A percentile compares a stretch with the other conserved stretches of the same genome.
These are phyloP conservation scores for Xiphorhynchus erythropygius DNA, from an alignment of 2,797 vertebrate species.

Conservation along the genomic window DNA sequence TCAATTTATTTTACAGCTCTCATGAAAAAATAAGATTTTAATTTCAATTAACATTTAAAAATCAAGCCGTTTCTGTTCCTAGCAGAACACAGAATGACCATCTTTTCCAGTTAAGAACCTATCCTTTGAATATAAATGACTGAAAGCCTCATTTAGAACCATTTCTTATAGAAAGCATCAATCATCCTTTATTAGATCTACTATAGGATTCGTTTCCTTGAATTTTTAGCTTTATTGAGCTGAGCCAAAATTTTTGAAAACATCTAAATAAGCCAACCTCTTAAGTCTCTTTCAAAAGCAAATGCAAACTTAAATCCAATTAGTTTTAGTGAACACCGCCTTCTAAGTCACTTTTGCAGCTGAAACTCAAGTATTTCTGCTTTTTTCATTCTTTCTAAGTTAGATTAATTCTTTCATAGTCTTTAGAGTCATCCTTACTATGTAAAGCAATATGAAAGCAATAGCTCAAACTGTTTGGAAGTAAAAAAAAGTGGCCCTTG, in stretches of 20 bases:
- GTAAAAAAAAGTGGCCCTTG: not conserved
- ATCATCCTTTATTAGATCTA: not conserved
- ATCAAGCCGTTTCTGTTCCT: not conserved
- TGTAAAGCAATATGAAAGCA: not conserved
- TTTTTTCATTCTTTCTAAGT: not conserved
- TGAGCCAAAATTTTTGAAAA: not conserved
- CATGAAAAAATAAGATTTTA: slow-evolving; percentile 30
- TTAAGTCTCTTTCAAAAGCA: not conserved
- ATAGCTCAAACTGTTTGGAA: not conserved
- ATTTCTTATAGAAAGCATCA: not conserved
- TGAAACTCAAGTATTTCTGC: not conserved
- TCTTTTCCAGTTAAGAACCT: not conserved
- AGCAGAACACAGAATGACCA: not conserved
- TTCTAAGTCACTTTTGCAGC: not conserved
- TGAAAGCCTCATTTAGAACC: not conserved
- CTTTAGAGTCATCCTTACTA: not conserved
- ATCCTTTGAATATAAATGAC: not conserved
- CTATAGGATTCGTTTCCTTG: not conserved
- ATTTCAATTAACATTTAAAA: slow-evolving; percentile 24
- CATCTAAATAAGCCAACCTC: not conserved
- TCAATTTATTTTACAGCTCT: slow-evolving; percentile 15
- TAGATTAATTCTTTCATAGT: not conserved
- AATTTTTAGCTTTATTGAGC: not conserved
- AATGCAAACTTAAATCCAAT: not conserved
- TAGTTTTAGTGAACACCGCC: not conserved